Percentiles rank a stretch among this genome's conserved stretches.
phyloP scores from a whole-genome alignment of 2,888 invertebrate species.

The Helleia helle region DNA sequence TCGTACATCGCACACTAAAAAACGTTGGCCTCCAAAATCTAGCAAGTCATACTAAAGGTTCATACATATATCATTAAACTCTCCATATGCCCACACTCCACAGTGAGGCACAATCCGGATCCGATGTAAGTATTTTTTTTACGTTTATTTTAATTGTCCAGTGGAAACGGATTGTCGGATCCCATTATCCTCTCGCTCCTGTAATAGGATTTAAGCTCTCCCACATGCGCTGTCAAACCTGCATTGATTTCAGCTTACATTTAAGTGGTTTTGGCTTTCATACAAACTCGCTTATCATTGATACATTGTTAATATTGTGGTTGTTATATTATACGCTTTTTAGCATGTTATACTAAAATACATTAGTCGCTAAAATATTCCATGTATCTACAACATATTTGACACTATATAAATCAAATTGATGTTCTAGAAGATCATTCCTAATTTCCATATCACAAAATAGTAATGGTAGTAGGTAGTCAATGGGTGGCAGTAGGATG shows the following conservation, averaged over 20 bases:
- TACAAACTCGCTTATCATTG: constrained; percentile 6
- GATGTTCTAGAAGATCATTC: too few relatives aligned
- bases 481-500: too few relatives aligned
- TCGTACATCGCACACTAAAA: too few relatives aligned
- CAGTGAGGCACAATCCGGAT: neutral
- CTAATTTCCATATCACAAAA: too few relatives aligned
- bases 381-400: too few relatives aligned
- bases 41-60: too few relatives aligned
- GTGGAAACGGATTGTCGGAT: neutral
- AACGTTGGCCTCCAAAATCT: too few relatives aligned
- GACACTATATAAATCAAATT: too few relatives aligned
- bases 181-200: constrained; percentile 4
- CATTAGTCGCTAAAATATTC: too few relatives aligned
- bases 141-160: neutral
- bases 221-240: neutral
- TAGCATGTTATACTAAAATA: too few relatives aligned
- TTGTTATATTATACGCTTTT: neutral
- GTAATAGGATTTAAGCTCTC: constrained; percentile 10
- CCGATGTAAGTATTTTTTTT: too few relatives aligned
- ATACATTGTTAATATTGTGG: neutral
- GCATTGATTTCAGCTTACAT: constrained; percentile 11
- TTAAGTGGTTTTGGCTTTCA: constrained; percentile 6
- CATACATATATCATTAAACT: neutral
- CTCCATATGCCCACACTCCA: neutral
- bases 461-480: too few relatives aligned